A percentile compares a stretch with the other conserved stretches of the same genome.
Conservation (phyloP, 2,797 vertebrate species). For the Spinibarbus caldwelli region DNA sequence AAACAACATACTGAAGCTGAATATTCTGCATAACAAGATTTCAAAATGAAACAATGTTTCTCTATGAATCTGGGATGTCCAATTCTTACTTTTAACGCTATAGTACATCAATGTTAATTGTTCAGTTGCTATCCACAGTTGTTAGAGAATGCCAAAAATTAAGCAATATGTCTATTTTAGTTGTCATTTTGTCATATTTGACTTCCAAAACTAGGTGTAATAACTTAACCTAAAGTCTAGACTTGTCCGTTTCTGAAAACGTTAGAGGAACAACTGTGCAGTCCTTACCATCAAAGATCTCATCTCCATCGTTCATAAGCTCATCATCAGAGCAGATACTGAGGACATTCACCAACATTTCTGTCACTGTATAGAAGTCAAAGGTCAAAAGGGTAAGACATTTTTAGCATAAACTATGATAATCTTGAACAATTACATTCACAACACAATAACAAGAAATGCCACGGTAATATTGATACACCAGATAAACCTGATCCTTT, state of each 20-base stretch:
- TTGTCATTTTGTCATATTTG: background rate
- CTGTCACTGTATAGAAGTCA: constrained; percentile 84
- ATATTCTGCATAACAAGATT: background rate
- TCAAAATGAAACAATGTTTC: background rate
- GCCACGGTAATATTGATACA: constrained; percentile 6
- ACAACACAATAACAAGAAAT: background rate
- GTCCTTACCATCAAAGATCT: constrained; percentile 90
- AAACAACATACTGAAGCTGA: background rate
- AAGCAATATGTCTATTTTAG: background rate
- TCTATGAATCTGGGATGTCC: background rate
- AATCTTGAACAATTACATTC: background rate
- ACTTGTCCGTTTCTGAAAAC: background rate
- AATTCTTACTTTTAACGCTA: background rate
- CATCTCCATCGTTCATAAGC: constrained; percentile 92
- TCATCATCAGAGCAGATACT: constrained; percentile 99
- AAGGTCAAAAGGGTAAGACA: constrained; percentile 19
- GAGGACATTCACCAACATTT: constrained; percentile 98
- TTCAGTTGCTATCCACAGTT: background rate
- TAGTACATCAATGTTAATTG: background rate
- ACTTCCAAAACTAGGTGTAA: background rate
- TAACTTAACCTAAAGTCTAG: background rate
- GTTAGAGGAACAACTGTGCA: background rate
- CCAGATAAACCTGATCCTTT: background rate
- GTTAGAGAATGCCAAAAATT: background rate
- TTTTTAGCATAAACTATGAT: background rate